These are phyloP conservation scores for Bradynema listronoti DNA, from an alignment of 1,140 invertebrate species.

Conservation along the genomic window DNA sequence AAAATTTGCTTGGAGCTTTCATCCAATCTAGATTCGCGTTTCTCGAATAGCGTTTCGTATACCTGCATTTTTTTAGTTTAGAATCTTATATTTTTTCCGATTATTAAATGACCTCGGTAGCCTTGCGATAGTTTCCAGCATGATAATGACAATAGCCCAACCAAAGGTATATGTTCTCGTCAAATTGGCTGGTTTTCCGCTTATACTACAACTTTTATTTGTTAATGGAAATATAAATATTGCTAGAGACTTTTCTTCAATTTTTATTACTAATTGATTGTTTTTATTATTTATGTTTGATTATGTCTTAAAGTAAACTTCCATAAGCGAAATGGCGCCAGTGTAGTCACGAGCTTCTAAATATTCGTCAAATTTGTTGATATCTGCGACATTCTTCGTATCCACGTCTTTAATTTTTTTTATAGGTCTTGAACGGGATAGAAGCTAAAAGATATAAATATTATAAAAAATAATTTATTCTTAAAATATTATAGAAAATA, in stretches of 20 bases:
- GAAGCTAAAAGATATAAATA: no score
- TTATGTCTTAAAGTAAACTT: no score
- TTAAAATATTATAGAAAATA: no score
- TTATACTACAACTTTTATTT: slow-evolving; percentile 60
- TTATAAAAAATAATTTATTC: no score
- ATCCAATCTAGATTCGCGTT: neutral
- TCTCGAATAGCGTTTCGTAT: slow-evolving; percentile 61
- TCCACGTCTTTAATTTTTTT: slow-evolving; percentile 25
- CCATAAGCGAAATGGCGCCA: slow-evolving; percentile 81
- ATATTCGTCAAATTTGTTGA: slow-evolving; percentile 76
- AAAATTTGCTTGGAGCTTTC: slow-evolving; percentile 60
- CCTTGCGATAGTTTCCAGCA: slow-evolving; percentile 80
- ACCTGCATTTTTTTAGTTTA: slow-evolving; percentile 60
- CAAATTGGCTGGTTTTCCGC: slow-evolving; percentile 63
- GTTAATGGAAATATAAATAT: neutral
- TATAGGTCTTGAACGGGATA: slow-evolving; percentile 35
- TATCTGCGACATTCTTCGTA: slow-evolving; percentile 9
- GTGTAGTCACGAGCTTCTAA: slow-evolving; percentile 80
- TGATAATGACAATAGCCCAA: slow-evolving; percentile 89
- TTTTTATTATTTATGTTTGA: slow-evolving; percentile 13
- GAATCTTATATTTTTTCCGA: neutral
- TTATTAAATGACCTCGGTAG: slow-evolving; percentile 61
- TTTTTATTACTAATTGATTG: neutral
- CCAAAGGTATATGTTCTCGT: slow-evolving; percentile 69
- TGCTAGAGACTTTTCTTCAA: no score